Percentiles rank a stretch among this genome's conserved stretches.
phyloP scores from a whole-genome alignment of 2,113 vertebrate genomes.

The Capreolus pygargus region DNA sequence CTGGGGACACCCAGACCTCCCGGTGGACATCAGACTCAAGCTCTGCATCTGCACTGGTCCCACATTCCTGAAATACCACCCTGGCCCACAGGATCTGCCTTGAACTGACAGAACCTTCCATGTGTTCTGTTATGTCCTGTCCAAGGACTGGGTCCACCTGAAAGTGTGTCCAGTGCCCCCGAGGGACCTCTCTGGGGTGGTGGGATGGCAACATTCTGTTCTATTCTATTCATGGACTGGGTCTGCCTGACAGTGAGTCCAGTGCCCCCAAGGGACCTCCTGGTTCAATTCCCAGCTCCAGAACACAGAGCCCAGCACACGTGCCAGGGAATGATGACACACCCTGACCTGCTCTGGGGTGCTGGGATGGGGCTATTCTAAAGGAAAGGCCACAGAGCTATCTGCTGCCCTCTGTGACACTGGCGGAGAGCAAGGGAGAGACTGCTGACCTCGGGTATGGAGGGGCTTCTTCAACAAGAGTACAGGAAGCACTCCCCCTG shows the following conservation, averaged over 20 bases:
- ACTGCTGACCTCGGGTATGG: not conserved
- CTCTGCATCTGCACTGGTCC: not conserved
- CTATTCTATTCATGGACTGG: not conserved
- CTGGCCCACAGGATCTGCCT: not conserved
- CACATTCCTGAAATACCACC: not conserved
- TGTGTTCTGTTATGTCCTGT: not conserved
- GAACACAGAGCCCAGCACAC: not conserved
- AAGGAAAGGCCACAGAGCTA: not conserved
- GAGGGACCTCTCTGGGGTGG: not conserved
- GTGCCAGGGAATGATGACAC: not conserved
- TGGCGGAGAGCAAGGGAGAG: not conserved
- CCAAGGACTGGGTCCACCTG: not conserved
- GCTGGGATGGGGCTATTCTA: too few species aligned
- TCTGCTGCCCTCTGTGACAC: not conserved
- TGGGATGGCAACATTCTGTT: not conserved
- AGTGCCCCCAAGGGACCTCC: not conserved
- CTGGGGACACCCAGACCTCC: not conserved
- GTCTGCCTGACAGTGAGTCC: not conserved
- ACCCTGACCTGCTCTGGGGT: not conserved
- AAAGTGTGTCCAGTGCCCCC: not conserved
- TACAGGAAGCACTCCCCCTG: not conserved
- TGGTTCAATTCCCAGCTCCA: not conserved
- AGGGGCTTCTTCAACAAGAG: not conserved
- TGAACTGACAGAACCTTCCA: not conserved
- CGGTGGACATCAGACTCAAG: not conserved